phyloP scores from a whole-genome alignment of 2,113 vertebrate species.

The Oryzias melastigma region DNA sequence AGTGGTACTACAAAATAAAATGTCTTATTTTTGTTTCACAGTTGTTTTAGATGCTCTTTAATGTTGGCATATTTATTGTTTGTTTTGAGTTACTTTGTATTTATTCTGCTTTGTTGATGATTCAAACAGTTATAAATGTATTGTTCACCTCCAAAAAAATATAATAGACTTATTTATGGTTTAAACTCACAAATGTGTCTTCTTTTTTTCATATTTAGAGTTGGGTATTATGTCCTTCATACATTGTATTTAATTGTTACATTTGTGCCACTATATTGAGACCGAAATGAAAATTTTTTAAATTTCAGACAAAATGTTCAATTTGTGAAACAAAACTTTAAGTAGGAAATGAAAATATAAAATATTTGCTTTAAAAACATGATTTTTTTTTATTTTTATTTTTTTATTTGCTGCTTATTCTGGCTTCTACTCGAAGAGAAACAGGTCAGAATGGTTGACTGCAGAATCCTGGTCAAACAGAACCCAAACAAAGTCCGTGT shows the following conservation, averaged over 20 bases:
- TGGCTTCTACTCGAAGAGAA: too few relatives aligned
- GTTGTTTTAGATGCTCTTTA: constrained; percentile 5
- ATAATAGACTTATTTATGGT: constrained; percentile 6
- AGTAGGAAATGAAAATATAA: too few relatives aligned
- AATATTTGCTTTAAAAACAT: too few relatives aligned
- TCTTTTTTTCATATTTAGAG: background rate
- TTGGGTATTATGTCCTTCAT: background rate
- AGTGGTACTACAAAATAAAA: constrained; percentile 17
- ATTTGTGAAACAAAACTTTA: too few relatives aligned
- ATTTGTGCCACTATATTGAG: background rate
- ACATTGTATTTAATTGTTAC: background rate
- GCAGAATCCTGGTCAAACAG: too few relatives aligned
- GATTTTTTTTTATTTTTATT: too few relatives aligned
- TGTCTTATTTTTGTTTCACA: constrained; percentile 17
- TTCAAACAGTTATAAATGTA: constrained; percentile 4
- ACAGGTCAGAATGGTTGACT: too few relatives aligned
- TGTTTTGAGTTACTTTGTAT: constrained; percentile 29
- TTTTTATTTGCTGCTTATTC: too few relatives aligned
- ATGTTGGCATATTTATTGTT: constrained; percentile 37
- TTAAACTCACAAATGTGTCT: constrained; percentile 24
- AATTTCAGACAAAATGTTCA: too few relatives aligned
- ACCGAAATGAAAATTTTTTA: too few relatives aligned
- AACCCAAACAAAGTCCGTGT: too few relatives aligned
- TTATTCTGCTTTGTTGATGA: constrained; percentile 33
- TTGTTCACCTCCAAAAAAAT: constrained; percentile 12